A percentile compares a stretch with the other conserved stretches of the same genome.
Conservation (phyloP, 2,797 vertebrate species). For the Ctenopoma multispine region DNA sequence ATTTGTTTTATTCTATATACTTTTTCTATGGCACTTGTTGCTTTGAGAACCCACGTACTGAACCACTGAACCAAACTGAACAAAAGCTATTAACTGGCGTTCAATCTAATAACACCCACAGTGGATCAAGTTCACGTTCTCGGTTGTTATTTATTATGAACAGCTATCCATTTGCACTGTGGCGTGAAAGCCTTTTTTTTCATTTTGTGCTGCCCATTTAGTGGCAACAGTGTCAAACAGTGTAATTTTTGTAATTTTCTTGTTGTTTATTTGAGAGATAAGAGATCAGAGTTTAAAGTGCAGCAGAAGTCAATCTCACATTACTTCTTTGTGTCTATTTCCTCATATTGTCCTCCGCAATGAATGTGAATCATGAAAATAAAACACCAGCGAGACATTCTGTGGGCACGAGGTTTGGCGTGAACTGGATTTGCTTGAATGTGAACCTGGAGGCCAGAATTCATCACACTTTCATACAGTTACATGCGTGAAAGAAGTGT, state of each 20-base stretch:
- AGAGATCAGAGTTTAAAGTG: neutral
- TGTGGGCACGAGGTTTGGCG: neutral
- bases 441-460: too few relatives aligned
- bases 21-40: too few relatives aligned
- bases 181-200: slow-evolving; percentile 5
- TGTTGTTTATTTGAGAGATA: slow-evolving; percentile 5
- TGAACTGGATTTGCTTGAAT: too few relatives aligned
- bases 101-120: slow-evolving; percentile 17
- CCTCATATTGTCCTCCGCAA: neutral
- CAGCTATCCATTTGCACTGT: slow-evolving; percentile 6
- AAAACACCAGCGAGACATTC: too few relatives aligned
- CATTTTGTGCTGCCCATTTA: neutral
- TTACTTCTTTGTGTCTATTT: neutral
- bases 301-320: slow-evolving; percentile 2
- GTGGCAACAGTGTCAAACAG: neutral
- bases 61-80: too few relatives aligned
- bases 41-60: neutral
- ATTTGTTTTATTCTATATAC: too few relatives aligned
- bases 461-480: too few relatives aligned
- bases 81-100: slow-evolving; percentile 5
- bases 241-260: neutral
- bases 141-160: slow-evolving; percentile 4
- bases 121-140: slow-evolving; percentile 7
- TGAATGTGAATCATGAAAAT: slow-evolving; percentile 3
- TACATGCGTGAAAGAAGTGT: too few relatives aligned